These are phyloP conservation scores for Oxyteleia sp. DNA, from an alignment of 2,888 invertebrate species.

Conservation along the genomic window DNA sequence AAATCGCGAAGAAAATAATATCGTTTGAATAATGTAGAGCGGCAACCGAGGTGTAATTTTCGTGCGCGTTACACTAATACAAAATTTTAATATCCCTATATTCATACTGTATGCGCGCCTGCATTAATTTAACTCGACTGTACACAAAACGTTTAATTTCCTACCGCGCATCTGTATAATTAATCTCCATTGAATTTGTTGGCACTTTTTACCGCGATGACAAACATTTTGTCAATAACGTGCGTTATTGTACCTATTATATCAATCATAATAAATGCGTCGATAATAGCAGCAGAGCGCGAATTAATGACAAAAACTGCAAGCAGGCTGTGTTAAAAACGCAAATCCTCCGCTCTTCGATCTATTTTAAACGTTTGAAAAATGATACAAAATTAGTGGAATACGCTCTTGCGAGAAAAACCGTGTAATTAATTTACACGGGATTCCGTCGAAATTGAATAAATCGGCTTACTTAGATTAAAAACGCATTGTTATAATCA, in stretches of 20 bases:
- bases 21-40: slow-evolving; percentile 20
- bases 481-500: slow-evolving; percentile 25
- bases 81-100: slow-evolving; percentile 41
- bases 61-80: slow-evolving; percentile 19
- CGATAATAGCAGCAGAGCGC: not conserved
- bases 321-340: too few relatives aligned
- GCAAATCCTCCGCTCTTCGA: too few relatives aligned
- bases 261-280: slow-evolving; percentile 19
- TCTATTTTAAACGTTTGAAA: not conserved
- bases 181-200: slow-evolving; percentile 17
- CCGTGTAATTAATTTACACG: slow-evolving; percentile 6
- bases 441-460: not conserved
- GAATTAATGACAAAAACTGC: not conserved
- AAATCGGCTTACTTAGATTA: slow-evolving; percentile 3
- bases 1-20: too few relatives aligned
- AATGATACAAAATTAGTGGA: too few relatives aligned
- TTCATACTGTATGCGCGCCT: not conserved
- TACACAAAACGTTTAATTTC: slow-evolving; percentile 45
- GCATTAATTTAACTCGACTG: slow-evolving; percentile 30
- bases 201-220: slow-evolving; percentile 9
- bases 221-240: slow-evolving; percentile 3
- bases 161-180: slow-evolving; percentile 21
- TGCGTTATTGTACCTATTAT: not conserved
- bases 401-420: not conserved
- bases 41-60: slow-evolving; percentile 15